Conservation (phyloP, 1,140 invertebrate genomes). For the Cephus cinctus region DNA sequence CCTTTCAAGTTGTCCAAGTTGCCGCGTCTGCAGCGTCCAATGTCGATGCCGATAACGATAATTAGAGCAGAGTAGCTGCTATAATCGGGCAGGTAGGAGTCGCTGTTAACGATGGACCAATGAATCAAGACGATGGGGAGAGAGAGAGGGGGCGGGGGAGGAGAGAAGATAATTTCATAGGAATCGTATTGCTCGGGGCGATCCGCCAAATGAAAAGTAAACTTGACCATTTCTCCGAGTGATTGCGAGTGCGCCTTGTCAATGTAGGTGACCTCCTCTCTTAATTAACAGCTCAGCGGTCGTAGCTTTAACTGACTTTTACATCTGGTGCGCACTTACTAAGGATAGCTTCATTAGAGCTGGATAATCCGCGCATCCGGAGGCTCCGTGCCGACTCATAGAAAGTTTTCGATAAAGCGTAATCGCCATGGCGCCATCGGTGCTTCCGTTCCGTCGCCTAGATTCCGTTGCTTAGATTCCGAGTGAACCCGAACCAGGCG, state of each 20-base stretch:
- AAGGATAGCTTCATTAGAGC: slow-evolving; percentile 47
- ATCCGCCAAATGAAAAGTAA: slow-evolving; percentile 21
- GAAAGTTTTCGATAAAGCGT: slow-evolving; percentile 40
- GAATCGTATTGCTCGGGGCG: background rate
- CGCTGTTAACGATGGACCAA: too few species aligned
- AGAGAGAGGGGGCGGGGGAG: too few species aligned
- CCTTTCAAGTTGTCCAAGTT: too few species aligned
- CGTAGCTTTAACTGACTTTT: slow-evolving; percentile 41
- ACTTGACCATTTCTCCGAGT: slow-evolving; percentile 32
- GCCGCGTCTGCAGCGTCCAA: too few species aligned
- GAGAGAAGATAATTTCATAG: too few species aligned
- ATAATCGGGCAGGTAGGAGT: too few species aligned
- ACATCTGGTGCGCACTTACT: slow-evolving; percentile 22
- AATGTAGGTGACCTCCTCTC: slow-evolving; percentile 48
- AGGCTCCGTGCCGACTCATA: slow-evolving; percentile 26
- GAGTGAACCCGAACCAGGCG: too few species aligned
- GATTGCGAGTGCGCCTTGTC: slow-evolving; percentile 21
- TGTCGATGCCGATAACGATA: too few species aligned
- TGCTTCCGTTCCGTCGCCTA: too few species aligned
- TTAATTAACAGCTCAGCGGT: slow-evolving; percentile 38
- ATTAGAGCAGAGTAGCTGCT: too few species aligned
- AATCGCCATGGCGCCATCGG: slow-evolving; percentile 24
- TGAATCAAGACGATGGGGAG: too few species aligned
- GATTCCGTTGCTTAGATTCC: too few species aligned
- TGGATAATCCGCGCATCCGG: slow-evolving; percentile 37